Evolutionary conservation across 2,888 invertebrate species (phyloP).

Genomic region (Heliconius aoede): DNA sequence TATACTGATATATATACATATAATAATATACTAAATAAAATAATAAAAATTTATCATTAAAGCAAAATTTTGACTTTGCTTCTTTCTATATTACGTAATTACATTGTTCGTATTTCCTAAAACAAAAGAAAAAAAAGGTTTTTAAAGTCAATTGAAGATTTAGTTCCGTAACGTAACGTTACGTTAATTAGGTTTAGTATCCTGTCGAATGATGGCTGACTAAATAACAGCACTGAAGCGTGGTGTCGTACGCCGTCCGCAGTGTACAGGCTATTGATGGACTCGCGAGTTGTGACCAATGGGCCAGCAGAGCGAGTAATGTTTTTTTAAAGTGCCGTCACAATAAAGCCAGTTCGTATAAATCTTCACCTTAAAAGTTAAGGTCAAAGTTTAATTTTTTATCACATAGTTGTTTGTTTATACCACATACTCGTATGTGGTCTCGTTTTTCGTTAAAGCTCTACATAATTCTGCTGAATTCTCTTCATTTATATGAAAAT

Average conservation of each 20-base stretch:
- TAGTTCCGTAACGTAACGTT: conserved; percentile 35
- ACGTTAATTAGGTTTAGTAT: conserved; percentile 40
- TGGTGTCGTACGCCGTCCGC: conserved; percentile 60
- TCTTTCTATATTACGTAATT: not conserved
- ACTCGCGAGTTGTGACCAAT: conserved; percentile 71
- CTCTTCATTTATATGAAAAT: not conserved
- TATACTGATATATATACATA: too few relatives aligned
- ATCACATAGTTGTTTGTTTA: not conserved
- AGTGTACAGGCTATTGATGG: conserved; percentile 54
- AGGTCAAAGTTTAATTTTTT: not conserved
- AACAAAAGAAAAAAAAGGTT: not conserved
- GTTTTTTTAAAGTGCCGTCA: conserved; percentile 59
- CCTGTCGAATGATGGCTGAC: conserved; percentile 34
- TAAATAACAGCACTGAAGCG: conserved; percentile 57
- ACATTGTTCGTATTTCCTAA: not conserved
- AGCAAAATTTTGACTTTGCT: not conserved
- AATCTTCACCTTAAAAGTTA: not conserved
- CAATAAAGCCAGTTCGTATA: not conserved
- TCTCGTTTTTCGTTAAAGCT: not conserved
- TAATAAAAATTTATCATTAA: too few relatives aligned
- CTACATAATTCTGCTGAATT: not conserved
- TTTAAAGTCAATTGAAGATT: conserved; percentile 17
- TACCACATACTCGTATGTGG: not conserved
- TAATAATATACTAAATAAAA: too few relatives aligned
- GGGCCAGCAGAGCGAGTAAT: conserved; percentile 66